phyloP scores from a whole-genome alignment of 2,113 vertebrate species.

The Salvelinus sp. region DNA sequence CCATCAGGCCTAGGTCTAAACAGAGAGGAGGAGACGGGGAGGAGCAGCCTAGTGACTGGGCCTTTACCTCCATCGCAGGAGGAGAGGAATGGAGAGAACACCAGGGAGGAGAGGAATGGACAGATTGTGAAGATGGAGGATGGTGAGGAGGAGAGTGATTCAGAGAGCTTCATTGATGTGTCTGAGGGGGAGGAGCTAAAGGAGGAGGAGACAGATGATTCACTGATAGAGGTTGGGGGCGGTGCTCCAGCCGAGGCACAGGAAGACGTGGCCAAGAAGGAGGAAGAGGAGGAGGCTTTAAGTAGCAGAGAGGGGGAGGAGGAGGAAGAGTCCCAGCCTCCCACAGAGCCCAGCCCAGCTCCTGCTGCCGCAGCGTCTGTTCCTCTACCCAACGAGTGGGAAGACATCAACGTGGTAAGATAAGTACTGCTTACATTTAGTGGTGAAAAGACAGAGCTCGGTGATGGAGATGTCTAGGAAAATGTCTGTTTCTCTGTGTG shows the following conservation, averaged over 20 bases:
- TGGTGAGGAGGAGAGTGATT: conserved; percentile 77
- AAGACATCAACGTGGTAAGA: conserved; percentile 82
- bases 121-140: conserved; percentile 22
- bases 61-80: background rate
- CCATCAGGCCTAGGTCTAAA: no score
- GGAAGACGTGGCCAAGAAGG: background rate
- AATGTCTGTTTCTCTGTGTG: no score
- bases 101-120: conserved; percentile 1
- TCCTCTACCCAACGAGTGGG: conserved; percentile 75
- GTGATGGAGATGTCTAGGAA: no score
- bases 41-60: background rate
- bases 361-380: background rate
- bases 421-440: background rate
- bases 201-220: conserved; percentile 31
- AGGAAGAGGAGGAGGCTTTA: background rate
- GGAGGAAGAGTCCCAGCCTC: conserved; percentile 37
- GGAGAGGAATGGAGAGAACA: background rate
- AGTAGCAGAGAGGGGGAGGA: conserved; percentile 13
- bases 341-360: conserved; percentile 10
- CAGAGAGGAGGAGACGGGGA: background rate
- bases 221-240: background rate
- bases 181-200: conserved; percentile 56
- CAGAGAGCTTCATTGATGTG: conserved; percentile 77
- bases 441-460: no score
- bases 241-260: background rate